phyloP scores from a whole-genome alignment of 2,888 invertebrate genomes.

The Dromius quadrimaculatus region DNA sequence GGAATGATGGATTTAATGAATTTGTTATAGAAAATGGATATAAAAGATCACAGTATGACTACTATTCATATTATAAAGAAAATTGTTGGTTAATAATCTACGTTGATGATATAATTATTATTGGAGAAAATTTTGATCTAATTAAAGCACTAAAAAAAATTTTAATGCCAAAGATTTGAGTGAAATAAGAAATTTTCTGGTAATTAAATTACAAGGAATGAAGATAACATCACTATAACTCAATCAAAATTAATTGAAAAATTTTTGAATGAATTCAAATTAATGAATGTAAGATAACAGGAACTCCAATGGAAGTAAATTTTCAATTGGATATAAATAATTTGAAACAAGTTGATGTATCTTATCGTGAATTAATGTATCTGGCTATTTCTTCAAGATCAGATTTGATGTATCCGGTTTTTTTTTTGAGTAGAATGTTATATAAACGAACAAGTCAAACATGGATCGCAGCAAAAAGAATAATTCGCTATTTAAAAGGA shows the following conservation, averaged over 20 bases:
- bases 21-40: slow-evolving; percentile 30
- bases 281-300: not conserved
- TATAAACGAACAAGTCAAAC: slow-evolving; percentile 10
- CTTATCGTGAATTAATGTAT: slow-evolving; percentile 3
- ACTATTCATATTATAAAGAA: slow-evolving; percentile 3
- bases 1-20: slow-evolving; percentile 1
- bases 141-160: slow-evolving; percentile 11
- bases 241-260: slow-evolving; percentile 47
- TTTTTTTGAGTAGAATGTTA: not conserved
- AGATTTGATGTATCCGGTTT: not conserved
- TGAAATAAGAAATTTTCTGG: slow-evolving; percentile 13
- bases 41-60: slow-evolving; percentile 21
- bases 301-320: slow-evolving; percentile 8
- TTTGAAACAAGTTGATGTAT: not conserved
- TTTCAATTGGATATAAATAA: not conserved
- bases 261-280: slow-evolving; percentile 33
- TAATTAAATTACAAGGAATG: not conserved
- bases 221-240: not conserved
- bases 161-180: slow-evolving; percentile 21
- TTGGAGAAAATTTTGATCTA: not conserved
- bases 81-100: slow-evolving; percentile 7
- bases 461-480: slow-evolving; percentile 3
- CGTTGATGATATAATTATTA: slow-evolving; percentile 11
- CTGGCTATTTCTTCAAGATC: not conserved
- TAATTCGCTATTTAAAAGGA: slow-evolving; percentile 4